These are phyloP conservation scores for Acleris laterana DNA, from an alignment of 2,888 invertebrate genomes.

Conservation along the genomic window DNA sequence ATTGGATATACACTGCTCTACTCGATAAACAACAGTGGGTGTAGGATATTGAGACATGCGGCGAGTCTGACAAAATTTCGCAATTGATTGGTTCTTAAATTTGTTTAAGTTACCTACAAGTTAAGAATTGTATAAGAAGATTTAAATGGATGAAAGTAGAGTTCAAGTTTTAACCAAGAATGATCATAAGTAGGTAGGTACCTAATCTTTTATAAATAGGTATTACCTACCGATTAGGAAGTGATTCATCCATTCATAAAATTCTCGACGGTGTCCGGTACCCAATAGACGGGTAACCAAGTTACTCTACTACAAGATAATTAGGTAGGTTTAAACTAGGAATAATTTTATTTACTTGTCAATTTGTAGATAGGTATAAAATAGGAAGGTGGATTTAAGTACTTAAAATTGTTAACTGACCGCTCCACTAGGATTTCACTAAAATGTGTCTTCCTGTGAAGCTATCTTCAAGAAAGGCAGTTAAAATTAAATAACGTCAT, in stretches of 20 bases:
- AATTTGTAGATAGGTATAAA: too few relatives aligned
- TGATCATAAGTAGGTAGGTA: too few relatives aligned
- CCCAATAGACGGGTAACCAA: not conserved
- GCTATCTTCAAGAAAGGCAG: too few relatives aligned
- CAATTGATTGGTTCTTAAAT: constrained; percentile 52
- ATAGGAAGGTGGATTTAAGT: too few relatives aligned
- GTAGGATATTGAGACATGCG: constrained; percentile 61
- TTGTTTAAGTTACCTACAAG: not conserved
- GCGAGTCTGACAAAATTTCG: constrained; percentile 51
- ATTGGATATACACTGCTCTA: constrained; percentile 12
- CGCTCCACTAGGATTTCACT: too few relatives aligned
- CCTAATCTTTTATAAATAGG: too few relatives aligned
- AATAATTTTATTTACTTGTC: too few relatives aligned
- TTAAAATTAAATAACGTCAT: not conserved
- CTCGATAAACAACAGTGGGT: constrained; percentile 53
- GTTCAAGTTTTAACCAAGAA: too few relatives aligned
- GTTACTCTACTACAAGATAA: too few relatives aligned
- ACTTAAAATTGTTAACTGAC: too few relatives aligned
- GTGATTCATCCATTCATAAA: constrained; percentile 37
- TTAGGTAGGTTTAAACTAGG: too few relatives aligned
- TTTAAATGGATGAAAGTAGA: not conserved
- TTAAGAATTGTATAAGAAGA: not conserved
- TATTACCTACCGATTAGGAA: not conserved
- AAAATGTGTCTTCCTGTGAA: too few relatives aligned
- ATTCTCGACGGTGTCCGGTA: constrained; percentile 26